A percentile compares a stretch with the other conserved stretches of the same genome.
These are phyloP conservation scores for Actenoides hombroni DNA, from an alignment of 2,113 vertebrate species.

Conservation along the genomic window DNA sequence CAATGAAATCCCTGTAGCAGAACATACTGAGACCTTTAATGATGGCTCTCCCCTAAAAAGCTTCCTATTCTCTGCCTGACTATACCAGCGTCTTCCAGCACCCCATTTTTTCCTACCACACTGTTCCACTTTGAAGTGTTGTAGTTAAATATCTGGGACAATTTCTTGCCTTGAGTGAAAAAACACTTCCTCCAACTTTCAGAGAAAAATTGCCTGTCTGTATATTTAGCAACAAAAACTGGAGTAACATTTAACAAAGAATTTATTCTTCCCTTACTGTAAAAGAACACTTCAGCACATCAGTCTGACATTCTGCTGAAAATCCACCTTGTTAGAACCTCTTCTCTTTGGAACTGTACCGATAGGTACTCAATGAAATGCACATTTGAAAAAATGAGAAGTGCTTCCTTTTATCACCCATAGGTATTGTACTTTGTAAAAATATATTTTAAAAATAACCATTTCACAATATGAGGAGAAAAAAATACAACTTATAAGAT, in stretches of 20 bases:
- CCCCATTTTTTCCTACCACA: background rate
- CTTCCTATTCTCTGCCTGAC: background rate
- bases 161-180: conserved; percentile 7
- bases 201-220: background rate
- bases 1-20: background rate
- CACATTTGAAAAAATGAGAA: background rate
- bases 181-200: conserved; percentile 4
- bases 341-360: background rate
- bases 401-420: background rate
- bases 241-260: conserved; percentile 10
- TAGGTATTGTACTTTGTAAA: background rate
- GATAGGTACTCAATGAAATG: background rate
- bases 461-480: background rate
- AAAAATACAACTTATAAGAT: rapidly evolving
- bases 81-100: background rate
- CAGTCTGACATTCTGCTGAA: background rate
- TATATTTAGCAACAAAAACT: conserved; percentile 46
- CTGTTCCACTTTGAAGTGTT: background rate
- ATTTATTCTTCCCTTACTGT: background rate
- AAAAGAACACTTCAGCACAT: background rate
- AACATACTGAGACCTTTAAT: rapidly evolving
- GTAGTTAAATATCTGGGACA: conserved; percentile 32
- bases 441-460: background rate
- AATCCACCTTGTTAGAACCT: background rate
- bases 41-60: background rate